Evolutionary conservation across 53 echinoderm and acorn worm species (phyloP).

Genomic region (Holothuria scabra): DNA sequence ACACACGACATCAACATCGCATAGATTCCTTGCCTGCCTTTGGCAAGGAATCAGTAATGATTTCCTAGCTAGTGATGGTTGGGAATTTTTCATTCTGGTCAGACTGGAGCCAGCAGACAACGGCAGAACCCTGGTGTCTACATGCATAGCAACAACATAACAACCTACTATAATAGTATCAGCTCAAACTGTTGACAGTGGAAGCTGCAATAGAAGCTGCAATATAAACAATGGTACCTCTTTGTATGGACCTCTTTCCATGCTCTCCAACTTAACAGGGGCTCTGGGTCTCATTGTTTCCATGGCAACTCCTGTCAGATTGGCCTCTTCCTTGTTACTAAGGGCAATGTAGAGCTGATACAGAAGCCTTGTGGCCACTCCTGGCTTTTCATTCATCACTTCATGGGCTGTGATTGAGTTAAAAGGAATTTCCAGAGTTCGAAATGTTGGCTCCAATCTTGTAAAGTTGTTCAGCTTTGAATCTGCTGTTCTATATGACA

Average conservation of each 20-base stretch:
- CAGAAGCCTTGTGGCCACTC: slow-evolving; percentile 89
- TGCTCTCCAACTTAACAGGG: slow-evolving; percentile 94
- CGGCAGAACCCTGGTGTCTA: no score
- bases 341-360: slow-evolving; percentile 95
- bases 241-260: slow-evolving; percentile 91
- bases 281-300: slow-evolving; percentile 95
- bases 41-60: no score
- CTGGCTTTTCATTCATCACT: slow-evolving; percentile 89
- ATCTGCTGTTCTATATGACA: slow-evolving; percentile 78
- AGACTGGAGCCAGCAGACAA: no score
- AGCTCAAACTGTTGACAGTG: no score
- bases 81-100: no score
- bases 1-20: no score
- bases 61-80: no score
- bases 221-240: slow-evolving; percentile 63
- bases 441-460: slow-evolving; percentile 90
- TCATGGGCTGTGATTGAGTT: slow-evolving; percentile 92
- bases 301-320: slow-evolving; percentile 92
- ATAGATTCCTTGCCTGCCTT: no score
- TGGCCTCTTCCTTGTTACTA: slow-evolving; percentile 90
- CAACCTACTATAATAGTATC: no score
- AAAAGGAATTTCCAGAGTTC: slow-evolving; percentile 90
- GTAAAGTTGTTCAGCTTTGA: slow-evolving; percentile 99
- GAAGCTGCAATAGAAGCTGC: no score
- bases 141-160: no score